Evolutionary conservation across 53 echinoderm and acorn worm species (phyloP).

Genomic region (Glandiceps talaboti): DNA sequence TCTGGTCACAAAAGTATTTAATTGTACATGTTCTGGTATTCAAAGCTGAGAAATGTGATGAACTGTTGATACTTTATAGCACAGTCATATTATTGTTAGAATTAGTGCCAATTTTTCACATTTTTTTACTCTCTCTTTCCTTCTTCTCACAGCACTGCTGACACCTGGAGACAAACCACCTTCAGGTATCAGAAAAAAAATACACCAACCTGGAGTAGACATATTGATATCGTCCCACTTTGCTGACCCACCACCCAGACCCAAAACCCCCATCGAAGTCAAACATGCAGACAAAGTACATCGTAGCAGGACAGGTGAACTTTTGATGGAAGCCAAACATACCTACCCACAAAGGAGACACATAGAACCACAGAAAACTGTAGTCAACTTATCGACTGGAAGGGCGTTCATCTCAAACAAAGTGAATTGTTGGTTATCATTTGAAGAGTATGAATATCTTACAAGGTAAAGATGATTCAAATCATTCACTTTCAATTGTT

Average conservation of each 20-base stretch:
- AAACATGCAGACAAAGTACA: slow-evolving; percentile 66
- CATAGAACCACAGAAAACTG: slow-evolving; percentile 31
- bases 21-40: no score
- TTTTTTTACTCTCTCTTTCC: no score
- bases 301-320: slow-evolving; percentile 47
- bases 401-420: slow-evolving; percentile 73
- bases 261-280: slow-evolving; percentile 43
- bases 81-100: no score
- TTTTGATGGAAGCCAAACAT: slow-evolving; percentile 78
- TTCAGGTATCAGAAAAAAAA: slow-evolving; percentile 27
- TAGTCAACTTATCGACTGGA: slow-evolving; percentile 76
- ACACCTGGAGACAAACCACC: slow-evolving; percentile 73
- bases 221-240: slow-evolving; percentile 59
- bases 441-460: slow-evolving; percentile 76
- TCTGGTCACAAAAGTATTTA: no score
- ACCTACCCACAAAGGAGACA: slow-evolving; percentile 61
- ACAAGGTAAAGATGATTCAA: slow-evolving; percentile 42
- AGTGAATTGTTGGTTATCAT: slow-evolving; percentile 88
- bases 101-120: no score
- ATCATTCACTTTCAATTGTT: no score
- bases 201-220: slow-evolving; percentile 59
- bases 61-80: no score
- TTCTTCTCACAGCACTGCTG: slow-evolving; percentile 68
- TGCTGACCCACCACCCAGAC: slow-evolving; percentile 64
- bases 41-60: no score